Percentiles rank a stretch among this genome's conserved stretches.
Evolutionary conservation across 2,113 vertebrate genomes (phyloP).

Genomic region (Pantherophis guttatus): DNA sequence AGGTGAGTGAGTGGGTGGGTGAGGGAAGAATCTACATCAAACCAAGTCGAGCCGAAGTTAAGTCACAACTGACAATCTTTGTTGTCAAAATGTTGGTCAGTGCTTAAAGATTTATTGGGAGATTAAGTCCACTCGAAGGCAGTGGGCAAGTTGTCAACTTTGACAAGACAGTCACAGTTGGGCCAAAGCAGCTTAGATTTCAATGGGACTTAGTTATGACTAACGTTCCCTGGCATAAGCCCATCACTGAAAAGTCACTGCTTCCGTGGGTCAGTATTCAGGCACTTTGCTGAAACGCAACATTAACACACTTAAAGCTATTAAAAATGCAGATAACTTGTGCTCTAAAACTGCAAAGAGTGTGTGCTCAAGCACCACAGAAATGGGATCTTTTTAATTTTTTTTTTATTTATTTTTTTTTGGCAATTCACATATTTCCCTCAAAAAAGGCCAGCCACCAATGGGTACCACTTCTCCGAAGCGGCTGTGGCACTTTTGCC

Average conservation of each 20-base stretch:
- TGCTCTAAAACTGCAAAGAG: slow-evolving; percentile 65
- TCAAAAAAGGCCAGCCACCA: slow-evolving; percentile 51
- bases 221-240: neutral
- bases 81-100: neutral
- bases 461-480: neutral
- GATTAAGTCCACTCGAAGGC: neutral
- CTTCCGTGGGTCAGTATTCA: slow-evolving; percentile 63
- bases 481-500: neutral
- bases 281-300: slow-evolving; percentile 76
- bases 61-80: neutral
- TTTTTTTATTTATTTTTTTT: slow-evolving; percentile 49
- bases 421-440: slow-evolving; percentile 64
- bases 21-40: neutral
- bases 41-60: neutral
- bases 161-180: neutral
- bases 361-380: slow-evolving; percentile 60
- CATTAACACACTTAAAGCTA: slow-evolving; percentile 75
- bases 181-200: neutral
- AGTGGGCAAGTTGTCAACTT: neutral
- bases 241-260: slow-evolving; percentile 19
- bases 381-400: slow-evolving; percentile 48
- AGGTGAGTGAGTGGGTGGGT: too few relatives aligned
- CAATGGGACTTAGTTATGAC: neutral
- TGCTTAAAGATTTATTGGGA: neutral
- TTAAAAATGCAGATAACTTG: slow-evolving; percentile 70